Evolutionary conservation across 2,797 vertebrate species (phyloP).

Genomic region (Perodicticus potto): DNA sequence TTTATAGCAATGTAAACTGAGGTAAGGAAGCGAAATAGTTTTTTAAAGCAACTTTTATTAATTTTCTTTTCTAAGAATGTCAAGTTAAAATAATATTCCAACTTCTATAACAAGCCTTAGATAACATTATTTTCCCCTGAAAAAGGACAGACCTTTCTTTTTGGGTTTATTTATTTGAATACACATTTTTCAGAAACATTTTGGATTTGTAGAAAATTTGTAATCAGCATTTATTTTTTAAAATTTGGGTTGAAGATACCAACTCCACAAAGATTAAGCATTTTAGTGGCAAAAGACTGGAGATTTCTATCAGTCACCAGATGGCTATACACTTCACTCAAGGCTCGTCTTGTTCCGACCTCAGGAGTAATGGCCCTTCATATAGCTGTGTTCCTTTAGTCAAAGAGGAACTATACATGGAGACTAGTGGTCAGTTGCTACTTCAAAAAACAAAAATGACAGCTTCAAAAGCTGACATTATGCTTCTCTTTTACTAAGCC

Average conservation of each 20-base stretch:
- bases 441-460: constrained; percentile 81
- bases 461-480: constrained; percentile 80
- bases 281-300: constrained; percentile 19
- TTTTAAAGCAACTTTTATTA: constrained; percentile 37
- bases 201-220: constrained; percentile 49
- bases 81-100: constrained; percentile 50
- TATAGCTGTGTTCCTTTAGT: constrained; percentile 49
- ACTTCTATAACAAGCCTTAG: constrained; percentile 28
- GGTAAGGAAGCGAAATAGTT: constrained; percentile 29
- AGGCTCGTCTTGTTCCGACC: constrained; percentile 4
- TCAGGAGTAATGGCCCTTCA: constrained; percentile 12
- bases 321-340: constrained; percentile 51
- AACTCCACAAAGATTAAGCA: constrained; percentile 56
- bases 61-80: constrained; percentile 60
- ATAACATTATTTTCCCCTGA: background rate
- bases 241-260: constrained; percentile 46
- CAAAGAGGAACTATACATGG: constrained; percentile 81
- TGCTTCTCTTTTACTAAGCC: constrained; percentile 77
- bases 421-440: constrained; percentile 76
- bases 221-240: constrained; percentile 47
- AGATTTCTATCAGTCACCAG: constrained; percentile 52
- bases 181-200: constrained; percentile 14
- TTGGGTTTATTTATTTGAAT: background rate
- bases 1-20: constrained; percentile 37
- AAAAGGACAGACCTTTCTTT: constrained; percentile 51